Percentiles rank a stretch among this genome's conserved stretches.
These are phyloP conservation scores for Megaceryle torquata DNA, from an alignment of 2,113 vertebrate genomes.

Conservation along the genomic window DNA sequence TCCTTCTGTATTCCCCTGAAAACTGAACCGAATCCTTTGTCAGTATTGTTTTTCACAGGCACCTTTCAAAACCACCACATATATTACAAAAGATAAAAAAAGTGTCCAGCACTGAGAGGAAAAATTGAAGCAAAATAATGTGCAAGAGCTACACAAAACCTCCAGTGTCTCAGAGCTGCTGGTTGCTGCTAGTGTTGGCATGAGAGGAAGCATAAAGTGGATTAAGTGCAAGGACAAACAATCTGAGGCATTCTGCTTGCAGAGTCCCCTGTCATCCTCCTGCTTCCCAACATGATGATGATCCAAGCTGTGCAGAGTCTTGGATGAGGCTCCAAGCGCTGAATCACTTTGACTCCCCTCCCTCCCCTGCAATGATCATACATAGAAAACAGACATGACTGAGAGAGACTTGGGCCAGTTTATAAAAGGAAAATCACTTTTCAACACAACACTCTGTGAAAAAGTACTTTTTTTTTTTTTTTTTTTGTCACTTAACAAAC, in stretches of 20 bases:
- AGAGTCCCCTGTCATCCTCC: constrained; percentile 34
- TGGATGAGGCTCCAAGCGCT: constrained; percentile 30
- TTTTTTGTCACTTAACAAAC: background rate
- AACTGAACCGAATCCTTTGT: background rate
- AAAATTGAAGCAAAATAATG: constrained; percentile 36
- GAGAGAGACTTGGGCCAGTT: background rate
- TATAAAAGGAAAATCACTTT: constrained; percentile 35
- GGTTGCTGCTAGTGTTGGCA: constrained; percentile 53
- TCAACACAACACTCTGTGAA: background rate
- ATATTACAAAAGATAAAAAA: constrained; percentile 17
- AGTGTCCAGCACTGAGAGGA: background rate
- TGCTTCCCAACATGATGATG: background rate
- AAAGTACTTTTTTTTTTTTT: constrained; percentile 4
- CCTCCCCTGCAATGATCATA: background rate
- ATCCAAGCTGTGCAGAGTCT: constrained; percentile 42
- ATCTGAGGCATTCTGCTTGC: constrained; percentile 35
- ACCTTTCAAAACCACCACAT: constrained; percentile 50
- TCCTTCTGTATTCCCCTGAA: background rate
- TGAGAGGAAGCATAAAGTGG: constrained; percentile 36
- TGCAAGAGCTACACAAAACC: constrained; percentile 39
- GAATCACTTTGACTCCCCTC: constrained; percentile 38
- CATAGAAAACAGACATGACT: background rate
- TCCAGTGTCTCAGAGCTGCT: constrained; percentile 50
- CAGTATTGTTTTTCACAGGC: constrained; percentile 53
- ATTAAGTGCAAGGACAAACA: constrained; percentile 61